Base-by-base conservation (phyloP, 2,888 invertebrate species). In the Campoplex nolae region DNA sequence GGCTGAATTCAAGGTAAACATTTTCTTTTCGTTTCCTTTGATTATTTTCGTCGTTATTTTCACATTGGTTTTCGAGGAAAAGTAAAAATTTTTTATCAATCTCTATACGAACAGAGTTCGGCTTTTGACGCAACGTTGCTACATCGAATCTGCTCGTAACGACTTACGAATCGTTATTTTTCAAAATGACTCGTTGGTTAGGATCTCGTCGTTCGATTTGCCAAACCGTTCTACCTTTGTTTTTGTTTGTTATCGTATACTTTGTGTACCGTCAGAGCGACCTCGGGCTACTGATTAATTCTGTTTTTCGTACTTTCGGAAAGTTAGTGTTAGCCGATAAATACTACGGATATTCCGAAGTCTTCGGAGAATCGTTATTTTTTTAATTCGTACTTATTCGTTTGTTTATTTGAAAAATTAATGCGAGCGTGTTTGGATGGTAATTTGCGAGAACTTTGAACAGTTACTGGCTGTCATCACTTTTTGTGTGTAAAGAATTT, bases 141-240 rank as follows among this genome's bases (percentile, higher is more conserved):
- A 38, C 18, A 67, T 78, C 18, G 23, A 68, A 45, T 38, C 38
- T 56, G 13, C 35, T 45, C 2, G 4, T 18, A 45, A 76, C 62
- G 76, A 65, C 28, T 23, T 62, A 28, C 3, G 4, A 23, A 51
- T 68, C 48, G 68, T 79, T 56, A 70, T 58, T 58, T 56, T 71
- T 56, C 62, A 58, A 73, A 81, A 45, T 79, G 16, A 75, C 67
- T 75, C 81, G 75, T 75, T 81, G 38, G 28, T 74, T 62, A 45
- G 58, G 58, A 54, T 16, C 23, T 9, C 32, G 42, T n/a, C 62
- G 71, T 28, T 77, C 54, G 77, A 54, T 68, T 38, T 23, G 38
- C 38, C 67, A 51, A 77, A 67, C 48, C 28, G 16, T 18, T 13
- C 7, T 42, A 23, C 23, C n/a, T n/a, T 54, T 51, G 38, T 77